Percentiles rank a stretch among this genome's conserved stretches.
These are phyloP conservation scores for Saturnia pavonia DNA, from an alignment of 2,888 invertebrate species.

Conservation along the genomic window DNA sequence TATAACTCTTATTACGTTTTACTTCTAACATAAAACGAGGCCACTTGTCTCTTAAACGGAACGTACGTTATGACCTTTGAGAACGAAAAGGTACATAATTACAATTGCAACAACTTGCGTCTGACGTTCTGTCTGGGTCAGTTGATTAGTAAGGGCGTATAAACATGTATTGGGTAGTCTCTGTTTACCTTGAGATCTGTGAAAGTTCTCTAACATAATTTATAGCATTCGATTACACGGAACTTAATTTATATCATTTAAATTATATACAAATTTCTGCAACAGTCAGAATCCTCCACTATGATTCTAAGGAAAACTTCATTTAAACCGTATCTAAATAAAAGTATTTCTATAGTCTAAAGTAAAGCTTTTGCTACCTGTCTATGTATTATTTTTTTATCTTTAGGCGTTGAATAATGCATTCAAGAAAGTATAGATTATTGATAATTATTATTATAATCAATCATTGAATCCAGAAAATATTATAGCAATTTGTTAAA, in stretches of 20 bases:
- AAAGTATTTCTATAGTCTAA: neutral
- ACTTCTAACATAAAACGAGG: constrained; percentile 48
- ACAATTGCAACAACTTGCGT: constrained; percentile 46
- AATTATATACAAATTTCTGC: neutral
- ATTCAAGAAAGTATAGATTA: neutral
- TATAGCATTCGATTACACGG: neutral
- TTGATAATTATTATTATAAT: neutral
- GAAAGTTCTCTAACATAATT: neutral
- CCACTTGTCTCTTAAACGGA: constrained; percentile 60
- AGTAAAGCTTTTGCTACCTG: no score
- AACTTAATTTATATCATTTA: neutral
- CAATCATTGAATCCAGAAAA: no score
- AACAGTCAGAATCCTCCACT: neutral
- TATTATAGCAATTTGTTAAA: no score
- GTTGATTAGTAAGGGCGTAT: constrained; percentile 18
- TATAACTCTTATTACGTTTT: constrained; percentile 52
- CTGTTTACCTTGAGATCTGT: neutral
- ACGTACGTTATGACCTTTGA: constrained; percentile 67
- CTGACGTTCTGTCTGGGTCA: constrained; percentile 39
- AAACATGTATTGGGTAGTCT: neutral
- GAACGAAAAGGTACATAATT: constrained; percentile 58
- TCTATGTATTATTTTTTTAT: no score
- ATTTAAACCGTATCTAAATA: neutral
- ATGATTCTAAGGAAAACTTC: neutral
- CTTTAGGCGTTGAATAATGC: no score